A percentile compares a stretch with the other conserved stretches of the same genome.
These are phyloP conservation scores for Mormyrus proboscirostris DNA, from an alignment of 2,797 vertebrate species.

Conservation along the genomic window DNA sequence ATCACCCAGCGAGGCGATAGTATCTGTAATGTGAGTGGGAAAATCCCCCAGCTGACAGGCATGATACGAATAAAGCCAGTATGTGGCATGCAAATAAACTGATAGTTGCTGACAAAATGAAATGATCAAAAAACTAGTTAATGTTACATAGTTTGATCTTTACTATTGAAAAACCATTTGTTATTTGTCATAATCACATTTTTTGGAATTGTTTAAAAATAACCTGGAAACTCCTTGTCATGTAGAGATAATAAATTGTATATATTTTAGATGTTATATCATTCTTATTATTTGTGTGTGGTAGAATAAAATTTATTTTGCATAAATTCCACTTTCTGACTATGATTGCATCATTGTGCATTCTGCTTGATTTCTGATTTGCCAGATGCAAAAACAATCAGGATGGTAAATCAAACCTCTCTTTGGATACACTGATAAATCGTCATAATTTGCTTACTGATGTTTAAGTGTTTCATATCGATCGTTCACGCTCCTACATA, in stretches of 20 bases:
- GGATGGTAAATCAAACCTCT: neutral
- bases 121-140: neutral
- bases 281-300: neutral
- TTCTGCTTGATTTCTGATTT: neutral
- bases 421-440: neutral
- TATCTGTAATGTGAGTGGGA: neutral
- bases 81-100: neutral
- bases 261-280: neutral
- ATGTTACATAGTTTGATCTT: neutral
- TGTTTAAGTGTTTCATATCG: neutral
- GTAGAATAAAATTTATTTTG: neutral
- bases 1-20: neutral
- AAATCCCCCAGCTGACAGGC: neutral
- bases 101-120: neutral
- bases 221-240: neutral
- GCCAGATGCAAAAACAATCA: neutral
- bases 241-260: neutral
- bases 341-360: neutral
- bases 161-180: neutral
- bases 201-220: neutral
- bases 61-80: neutral
- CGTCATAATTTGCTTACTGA: neutral
- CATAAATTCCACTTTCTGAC: neutral
- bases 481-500: neutral
- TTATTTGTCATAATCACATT: neutral